Percentiles rank a stretch among this genome's conserved stretches.
Evolutionary conservation across 2,113 vertebrate species (phyloP).

Genomic region (Cyphomyrus discorhynchus): DNA sequence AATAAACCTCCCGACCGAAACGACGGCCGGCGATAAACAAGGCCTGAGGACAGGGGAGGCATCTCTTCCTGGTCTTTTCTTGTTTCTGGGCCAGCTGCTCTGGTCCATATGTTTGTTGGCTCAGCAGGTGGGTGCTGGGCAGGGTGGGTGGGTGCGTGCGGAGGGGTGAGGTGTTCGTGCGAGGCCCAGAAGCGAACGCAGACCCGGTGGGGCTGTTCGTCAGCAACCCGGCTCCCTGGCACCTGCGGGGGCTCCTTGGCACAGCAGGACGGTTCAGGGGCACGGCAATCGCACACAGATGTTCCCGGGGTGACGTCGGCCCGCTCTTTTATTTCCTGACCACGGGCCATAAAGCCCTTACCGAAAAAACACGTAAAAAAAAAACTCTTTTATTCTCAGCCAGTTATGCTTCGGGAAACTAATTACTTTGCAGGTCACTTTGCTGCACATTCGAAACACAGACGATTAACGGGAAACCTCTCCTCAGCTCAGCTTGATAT

Average conservation of each 20-base stretch:
- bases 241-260: slow-evolving; percentile 9
- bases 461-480: slow-evolving; percentile 27
- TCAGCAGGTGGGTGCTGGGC: not conserved
- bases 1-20: not conserved
- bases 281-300: slow-evolving; percentile 51
- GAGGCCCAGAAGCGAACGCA: not conserved
- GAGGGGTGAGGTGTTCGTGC: not conserved
- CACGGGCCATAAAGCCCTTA: slow-evolving; percentile 25
- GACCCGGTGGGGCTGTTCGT: not conserved
- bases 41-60: not conserved
- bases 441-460: slow-evolving; percentile 27
- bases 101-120: not conserved
- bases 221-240: not conserved
- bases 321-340: slow-evolving; percentile 14
- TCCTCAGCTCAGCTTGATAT: slow-evolving; percentile 8
- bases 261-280: slow-evolving; percentile 11
- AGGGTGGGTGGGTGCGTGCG: not conserved
- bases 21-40: not conserved
- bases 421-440: slow-evolving; percentile 34
- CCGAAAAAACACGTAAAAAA: not conserved
- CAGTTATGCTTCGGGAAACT: slow-evolving; percentile 2
- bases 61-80: not conserved
- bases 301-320: slow-evolving; percentile 42
- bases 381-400: slow-evolving; percentile 4
- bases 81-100: not conserved